Conservation (phyloP, 2,888 invertebrate species). For the Cosmopolites sordidus region DNA sequence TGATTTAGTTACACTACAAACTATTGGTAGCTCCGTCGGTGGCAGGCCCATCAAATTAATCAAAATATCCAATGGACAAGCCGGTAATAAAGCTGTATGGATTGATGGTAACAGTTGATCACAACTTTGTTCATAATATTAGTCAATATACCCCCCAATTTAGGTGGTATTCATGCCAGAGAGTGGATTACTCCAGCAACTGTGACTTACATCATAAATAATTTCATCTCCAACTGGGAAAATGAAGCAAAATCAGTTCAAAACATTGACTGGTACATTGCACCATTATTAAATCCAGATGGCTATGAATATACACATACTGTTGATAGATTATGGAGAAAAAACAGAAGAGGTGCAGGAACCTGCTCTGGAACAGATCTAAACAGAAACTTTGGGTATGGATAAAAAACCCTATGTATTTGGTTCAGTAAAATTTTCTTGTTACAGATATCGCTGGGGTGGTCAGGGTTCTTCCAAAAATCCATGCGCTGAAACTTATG, state of each 20-base stretch:
- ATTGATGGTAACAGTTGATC: slow-evolving; percentile 29
- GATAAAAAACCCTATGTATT: neutral
- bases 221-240: slow-evolving; percentile 65
- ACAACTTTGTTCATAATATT: neutral
- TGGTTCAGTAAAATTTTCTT: neutral
- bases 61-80: slow-evolving; percentile 65
- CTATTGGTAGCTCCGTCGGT: slow-evolving; percentile 71
- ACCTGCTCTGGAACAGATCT: slow-evolving; percentile 74
- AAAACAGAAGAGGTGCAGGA: slow-evolving; percentile 62
- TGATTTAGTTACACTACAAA: slow-evolving; percentile 64
- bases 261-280: slow-evolving; percentile 77
- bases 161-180: slow-evolving; percentile 72
- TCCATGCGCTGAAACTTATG: slow-evolving; percentile 77
- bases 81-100: slow-evolving; percentile 59
- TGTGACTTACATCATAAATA: slow-evolving; percentile 71
- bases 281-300: slow-evolving; percentile 76
- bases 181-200: slow-evolving; percentile 86
- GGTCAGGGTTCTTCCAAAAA: slow-evolving; percentile 78
- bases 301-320: slow-evolving; percentile 85
- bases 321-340: slow-evolving; percentile 78
- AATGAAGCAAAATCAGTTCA: slow-evolving; percentile 62
- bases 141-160: no score
- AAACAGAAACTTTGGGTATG: slow-evolving; percentile 78
- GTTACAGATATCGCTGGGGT: slow-evolving; percentile 71
- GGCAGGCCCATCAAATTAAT: slow-evolving; percentile 68